phyloP scores from a whole-genome alignment of 1,140 invertebrate species.

The Heliconius himera region DNA sequence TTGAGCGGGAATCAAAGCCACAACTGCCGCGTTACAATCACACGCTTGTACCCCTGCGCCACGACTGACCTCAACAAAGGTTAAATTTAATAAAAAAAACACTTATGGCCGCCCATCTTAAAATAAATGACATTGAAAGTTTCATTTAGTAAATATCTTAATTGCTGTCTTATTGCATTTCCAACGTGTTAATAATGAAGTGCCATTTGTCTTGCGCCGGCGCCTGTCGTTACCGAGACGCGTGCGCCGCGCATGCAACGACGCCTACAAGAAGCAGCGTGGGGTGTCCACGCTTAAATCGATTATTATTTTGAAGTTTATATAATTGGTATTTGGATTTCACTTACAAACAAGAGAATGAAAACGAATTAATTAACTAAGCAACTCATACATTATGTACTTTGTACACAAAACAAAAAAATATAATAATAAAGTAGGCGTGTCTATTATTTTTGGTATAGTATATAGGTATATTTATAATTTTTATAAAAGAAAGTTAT shows the following conservation, averaged over 20 bases:
- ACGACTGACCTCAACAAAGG: neutral
- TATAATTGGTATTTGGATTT: neutral
- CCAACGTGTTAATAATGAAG: slow-evolving; percentile 62
- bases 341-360: neutral
- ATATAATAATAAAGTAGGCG: too few species aligned
- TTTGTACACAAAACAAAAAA: too few species aligned
- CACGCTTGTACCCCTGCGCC: too few species aligned
- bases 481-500: too few species aligned
- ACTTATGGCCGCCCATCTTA: neutral
- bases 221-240: slow-evolving; percentile 65
- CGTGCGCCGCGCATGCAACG: slow-evolving; percentile 44
- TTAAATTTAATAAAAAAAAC: neutral
- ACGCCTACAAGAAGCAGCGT: slow-evolving; percentile 30
- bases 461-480: too few species aligned
- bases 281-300: slow-evolving; percentile 35
- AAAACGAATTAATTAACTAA: too few species aligned
- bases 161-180: slow-evolving; percentile 41
- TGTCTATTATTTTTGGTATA: too few species aligned
- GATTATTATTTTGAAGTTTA: slow-evolving; percentile 18
- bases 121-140: slow-evolving; percentile 21
- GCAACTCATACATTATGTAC: too few species aligned
- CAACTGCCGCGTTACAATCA: too few species aligned
- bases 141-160: slow-evolving; percentile 21
- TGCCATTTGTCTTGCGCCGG: slow-evolving; percentile 68
- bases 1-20: too few species aligned